A percentile compares a stretch with the other conserved stretches of the same genome.
phyloP scores from a whole-genome alignment of 2,113 vertebrate species.

The Dicerorhinus sumatrensis region DNA sequence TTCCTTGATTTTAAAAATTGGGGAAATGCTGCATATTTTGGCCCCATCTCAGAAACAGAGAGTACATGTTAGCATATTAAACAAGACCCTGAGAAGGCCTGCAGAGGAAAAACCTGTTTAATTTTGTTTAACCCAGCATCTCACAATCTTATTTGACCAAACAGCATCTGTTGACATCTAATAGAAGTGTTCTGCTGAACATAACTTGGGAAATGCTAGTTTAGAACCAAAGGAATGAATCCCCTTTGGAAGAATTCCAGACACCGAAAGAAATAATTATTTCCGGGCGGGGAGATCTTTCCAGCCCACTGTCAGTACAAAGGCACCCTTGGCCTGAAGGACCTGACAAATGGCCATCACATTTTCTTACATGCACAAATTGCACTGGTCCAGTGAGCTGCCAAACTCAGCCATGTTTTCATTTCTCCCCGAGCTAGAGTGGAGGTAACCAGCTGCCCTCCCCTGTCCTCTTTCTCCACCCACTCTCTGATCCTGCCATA shows the following conservation, averaged over 20 bases:
- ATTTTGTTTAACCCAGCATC: not conserved
- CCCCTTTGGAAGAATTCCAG: not conserved
- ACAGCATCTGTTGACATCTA: not conserved
- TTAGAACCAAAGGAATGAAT: slow-evolving; percentile 28
- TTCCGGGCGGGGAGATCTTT: not conserved
- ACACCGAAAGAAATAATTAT: not conserved
- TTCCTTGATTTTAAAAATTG: not conserved
- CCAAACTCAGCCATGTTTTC: not conserved
- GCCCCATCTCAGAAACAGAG: not conserved
- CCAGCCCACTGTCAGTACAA: not conserved
- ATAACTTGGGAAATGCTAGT: not conserved
- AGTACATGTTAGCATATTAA: not conserved
- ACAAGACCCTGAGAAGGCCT: not conserved
- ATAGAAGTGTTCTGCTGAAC: not conserved
- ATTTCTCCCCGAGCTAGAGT: not conserved
- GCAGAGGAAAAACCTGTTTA: not conserved
- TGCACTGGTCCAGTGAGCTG: not conserved
- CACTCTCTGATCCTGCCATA: not conserved
- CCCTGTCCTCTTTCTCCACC: not conserved
- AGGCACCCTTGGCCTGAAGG: not conserved
- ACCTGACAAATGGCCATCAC: not conserved
- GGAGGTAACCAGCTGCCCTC: not conserved
- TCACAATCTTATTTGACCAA: not conserved
- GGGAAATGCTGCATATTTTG: not conserved
- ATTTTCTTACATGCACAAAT: not conserved